phyloP scores from a whole-genome alignment of 1,140 invertebrate species.

The Orussus abietinus region DNA sequence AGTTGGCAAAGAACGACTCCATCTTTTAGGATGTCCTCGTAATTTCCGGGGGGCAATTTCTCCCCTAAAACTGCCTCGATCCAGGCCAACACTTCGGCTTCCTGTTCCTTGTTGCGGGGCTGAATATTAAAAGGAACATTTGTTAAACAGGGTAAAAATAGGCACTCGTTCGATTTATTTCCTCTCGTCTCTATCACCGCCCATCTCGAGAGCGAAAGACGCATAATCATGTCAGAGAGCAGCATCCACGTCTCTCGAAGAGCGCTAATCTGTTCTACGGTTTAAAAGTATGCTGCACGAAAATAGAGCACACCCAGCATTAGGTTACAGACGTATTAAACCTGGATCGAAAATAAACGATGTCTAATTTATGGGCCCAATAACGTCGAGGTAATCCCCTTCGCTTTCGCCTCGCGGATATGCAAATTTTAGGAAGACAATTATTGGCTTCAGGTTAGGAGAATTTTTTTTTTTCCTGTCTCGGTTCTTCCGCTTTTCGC shows the following conservation, averaged over 20 bases:
- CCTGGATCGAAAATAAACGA: conserved; percentile 30
- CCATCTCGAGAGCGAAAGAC: neutral
- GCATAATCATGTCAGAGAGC: conserved; percentile 10
- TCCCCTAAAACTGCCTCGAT: conserved; percentile 85
- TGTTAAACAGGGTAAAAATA: neutral
- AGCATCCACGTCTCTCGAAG: too few relatives aligned
- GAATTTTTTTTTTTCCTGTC: too few relatives aligned
- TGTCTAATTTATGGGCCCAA: conserved; percentile 20
- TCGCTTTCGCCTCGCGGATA: too few relatives aligned
- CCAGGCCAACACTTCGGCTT: conserved; percentile 88
- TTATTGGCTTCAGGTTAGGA: too few relatives aligned
- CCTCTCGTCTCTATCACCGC: neutral
- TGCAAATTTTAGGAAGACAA: too few relatives aligned
- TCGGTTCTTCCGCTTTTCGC: too few relatives aligned
- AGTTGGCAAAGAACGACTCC: conserved; percentile 91
- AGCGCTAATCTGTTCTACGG: conserved; percentile 2
- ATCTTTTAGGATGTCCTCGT: conserved; percentile 90
- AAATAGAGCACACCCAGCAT: conserved; percentile 28
- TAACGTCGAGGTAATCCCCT: too few relatives aligned
- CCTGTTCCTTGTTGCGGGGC: conserved; percentile 86
- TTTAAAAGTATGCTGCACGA: conserved; percentile 27
- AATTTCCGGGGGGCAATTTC: conserved; percentile 74
- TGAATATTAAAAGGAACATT: conserved; percentile 40
- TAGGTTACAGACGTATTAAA: conserved; percentile 22
- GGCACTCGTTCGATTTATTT: too few relatives aligned